Percentiles rank a stretch among this genome's conserved stretches.
Conservation (phyloP, 2,888 invertebrate genomes). For the Erebia aethiops region DNA sequence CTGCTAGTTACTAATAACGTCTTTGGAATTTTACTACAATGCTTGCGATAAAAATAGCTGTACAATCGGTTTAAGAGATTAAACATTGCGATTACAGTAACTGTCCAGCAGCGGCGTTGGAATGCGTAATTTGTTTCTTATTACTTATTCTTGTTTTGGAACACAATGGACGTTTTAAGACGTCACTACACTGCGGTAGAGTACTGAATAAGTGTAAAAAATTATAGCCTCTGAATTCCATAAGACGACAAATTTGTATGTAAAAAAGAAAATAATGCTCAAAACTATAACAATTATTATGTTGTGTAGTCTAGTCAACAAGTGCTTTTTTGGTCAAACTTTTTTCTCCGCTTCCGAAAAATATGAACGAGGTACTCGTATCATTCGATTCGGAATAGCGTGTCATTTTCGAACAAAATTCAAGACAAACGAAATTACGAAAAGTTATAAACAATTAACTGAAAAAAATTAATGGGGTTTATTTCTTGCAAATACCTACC, state of each 20-base stretch:
- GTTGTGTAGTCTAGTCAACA: too few relatives aligned
- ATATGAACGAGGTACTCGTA: too few relatives aligned
- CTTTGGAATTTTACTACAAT: conserved; percentile 1
- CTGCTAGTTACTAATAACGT: neutral
- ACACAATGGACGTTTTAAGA: conserved; percentile 57
- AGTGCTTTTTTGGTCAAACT: too few relatives aligned
- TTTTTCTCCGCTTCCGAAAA: too few relatives aligned
- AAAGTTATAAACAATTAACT: too few relatives aligned
- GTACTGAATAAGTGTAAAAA: neutral
- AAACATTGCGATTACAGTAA: conserved; percentile 24
- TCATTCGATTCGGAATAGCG: too few relatives aligned
- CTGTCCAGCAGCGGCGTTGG: conserved; percentile 19
- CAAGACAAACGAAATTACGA: too few relatives aligned
- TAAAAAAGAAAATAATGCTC: too few relatives aligned
- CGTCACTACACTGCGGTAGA: conserved; percentile 19
- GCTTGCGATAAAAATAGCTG: conserved; percentile 14
- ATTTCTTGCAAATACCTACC: too few relatives aligned
- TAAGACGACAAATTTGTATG: neutral
- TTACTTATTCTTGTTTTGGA: conserved; percentile 58
- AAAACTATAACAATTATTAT: neutral
- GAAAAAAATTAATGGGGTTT: too few relatives aligned
- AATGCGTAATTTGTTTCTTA: conserved; percentile 43
- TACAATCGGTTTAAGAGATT: conserved; percentile 25
- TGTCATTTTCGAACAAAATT: too few relatives aligned
- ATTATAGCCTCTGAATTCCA: neutral